Percentiles rank a stretch among this genome's conserved stretches.
These are phyloP conservation scores for Hirudo medicinalis DNA, from an alignment of 1,140 invertebrate genomes.

Conservation along the genomic window DNA sequence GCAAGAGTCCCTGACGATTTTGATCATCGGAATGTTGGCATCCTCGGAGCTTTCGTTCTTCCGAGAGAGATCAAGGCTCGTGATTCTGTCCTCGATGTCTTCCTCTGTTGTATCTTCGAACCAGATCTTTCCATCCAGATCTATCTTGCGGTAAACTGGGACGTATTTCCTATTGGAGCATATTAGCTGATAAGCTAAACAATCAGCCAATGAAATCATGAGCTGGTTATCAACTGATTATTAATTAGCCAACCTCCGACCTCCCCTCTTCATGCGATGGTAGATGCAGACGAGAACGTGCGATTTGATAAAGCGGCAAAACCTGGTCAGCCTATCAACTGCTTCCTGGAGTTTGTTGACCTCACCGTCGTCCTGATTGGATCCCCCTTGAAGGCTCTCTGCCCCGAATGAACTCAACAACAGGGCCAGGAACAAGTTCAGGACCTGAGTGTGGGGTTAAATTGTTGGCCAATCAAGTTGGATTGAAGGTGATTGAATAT, in stretches of 20 bases:
- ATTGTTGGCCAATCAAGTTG: no score
- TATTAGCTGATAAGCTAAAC: no score
- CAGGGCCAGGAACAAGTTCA: constrained; percentile 97
- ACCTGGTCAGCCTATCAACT: constrained; percentile 78
- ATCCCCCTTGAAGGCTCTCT: constrained; percentile 30
- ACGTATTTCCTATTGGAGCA: background rate
- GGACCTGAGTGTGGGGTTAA: constrained; percentile 54
- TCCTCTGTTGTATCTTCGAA: background rate
- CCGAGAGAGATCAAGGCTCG: no score
- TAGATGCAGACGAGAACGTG: constrained; percentile 23
- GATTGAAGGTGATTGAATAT: no score
- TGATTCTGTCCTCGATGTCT: background rate
- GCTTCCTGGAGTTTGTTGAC: constrained; percentile 95
- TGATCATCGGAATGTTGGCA: constrained; percentile 5
- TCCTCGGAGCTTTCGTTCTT: background rate
- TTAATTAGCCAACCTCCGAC: background rate
- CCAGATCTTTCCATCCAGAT: constrained; percentile 14
- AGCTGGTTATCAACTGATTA: no score
- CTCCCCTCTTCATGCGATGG: constrained; percentile 1
- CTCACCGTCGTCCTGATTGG: constrained; percentile 49
- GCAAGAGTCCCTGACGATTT: background rate
- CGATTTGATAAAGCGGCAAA: constrained; percentile 70
- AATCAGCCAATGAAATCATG: no score
- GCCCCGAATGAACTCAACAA: constrained; percentile 94
- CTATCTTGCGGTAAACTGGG: constrained; percentile 2